Evolutionary conservation across 1,140 invertebrate genomes (phyloP), one percentile per base, ranked within the genome.

Genomic region (Panagrolaimus sp.): DNA sequence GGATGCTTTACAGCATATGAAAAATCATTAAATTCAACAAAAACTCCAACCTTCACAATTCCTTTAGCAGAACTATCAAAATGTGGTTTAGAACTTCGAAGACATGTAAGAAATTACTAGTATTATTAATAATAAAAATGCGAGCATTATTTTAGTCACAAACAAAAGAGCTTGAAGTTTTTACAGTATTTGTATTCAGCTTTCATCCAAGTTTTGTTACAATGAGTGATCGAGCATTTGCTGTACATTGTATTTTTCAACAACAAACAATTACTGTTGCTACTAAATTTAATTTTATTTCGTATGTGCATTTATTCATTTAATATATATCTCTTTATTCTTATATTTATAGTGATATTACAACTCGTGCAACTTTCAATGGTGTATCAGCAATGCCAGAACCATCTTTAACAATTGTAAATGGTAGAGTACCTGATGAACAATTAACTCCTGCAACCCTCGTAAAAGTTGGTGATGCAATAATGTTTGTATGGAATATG

Each of bases 401-500:
- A 46, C 16, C 45, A 43, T 20, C 25, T 20, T 63, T 68, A 16
- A 63, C 57, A 44, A 42, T 68, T 23, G 43, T 68, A 23, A 68
- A 38, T 48, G 53, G 61, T n/a, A 9, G 31, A 31, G 53, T 68
- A 11, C 53, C 67, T 14, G 57, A 45, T 63, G 67, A 68, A 45
- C 25, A 61, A 13, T 46, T 62, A 23, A 20, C 27, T 27, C 20
- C 53, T 23, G 51, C 42, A 14, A 44, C 20, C 9, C 14, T 27
- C 27, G 64, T 68, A 11, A 38, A 25, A 16, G 68, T 71, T n/a
- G 69, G 70, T 16, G 69, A 71, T 63, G 23, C 69, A 23, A 25
- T 71, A 14, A 72, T 31, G 27, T 69, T 71, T 47, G 27, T 72
- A 9, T 71, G 69, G 69, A 66, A 71, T 23, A 73, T 64, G 44